Percentiles rank a stretch among this genome's conserved stretches.
These are phyloP conservation scores for Heliconius ismenius DNA, from an alignment of 2,888 invertebrate species.

Conservation along the genomic window DNA sequence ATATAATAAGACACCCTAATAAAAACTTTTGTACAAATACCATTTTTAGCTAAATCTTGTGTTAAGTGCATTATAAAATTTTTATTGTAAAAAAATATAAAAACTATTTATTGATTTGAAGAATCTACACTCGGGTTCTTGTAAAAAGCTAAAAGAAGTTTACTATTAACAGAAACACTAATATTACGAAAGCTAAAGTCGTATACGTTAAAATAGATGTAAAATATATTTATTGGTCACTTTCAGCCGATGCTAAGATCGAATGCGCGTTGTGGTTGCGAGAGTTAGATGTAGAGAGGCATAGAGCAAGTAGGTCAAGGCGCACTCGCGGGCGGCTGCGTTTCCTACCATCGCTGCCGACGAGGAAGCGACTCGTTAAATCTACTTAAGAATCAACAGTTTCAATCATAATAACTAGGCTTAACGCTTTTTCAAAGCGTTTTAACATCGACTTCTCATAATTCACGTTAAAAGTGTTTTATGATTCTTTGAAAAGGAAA, in stretches of 20 bases:
- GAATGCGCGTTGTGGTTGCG: slow-evolving; percentile 58
- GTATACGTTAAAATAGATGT: neutral
- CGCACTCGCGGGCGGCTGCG: slow-evolving; percentile 62
- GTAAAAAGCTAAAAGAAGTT: neutral
- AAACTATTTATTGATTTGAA: neutral
- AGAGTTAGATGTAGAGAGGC: slow-evolving; percentile 55
- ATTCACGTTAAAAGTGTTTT: neutral
- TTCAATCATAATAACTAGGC: slow-evolving; percentile 21
- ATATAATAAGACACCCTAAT: too few relatives aligned
- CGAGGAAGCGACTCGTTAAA: slow-evolving; percentile 72
- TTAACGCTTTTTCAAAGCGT: slow-evolving; percentile 13
- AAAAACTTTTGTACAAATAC: too few relatives aligned
- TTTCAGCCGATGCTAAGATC: slow-evolving; percentile 31
- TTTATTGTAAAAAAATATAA: neutral
- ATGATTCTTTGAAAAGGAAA: neutral
- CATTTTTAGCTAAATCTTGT: neutral
- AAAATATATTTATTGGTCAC: neutral
- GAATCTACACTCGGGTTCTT: neutral
- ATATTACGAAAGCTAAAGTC: neutral
- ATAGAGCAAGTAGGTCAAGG: slow-evolving; percentile 73
- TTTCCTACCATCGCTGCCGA: slow-evolving; percentile 63
- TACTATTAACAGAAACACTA: too few relatives aligned
- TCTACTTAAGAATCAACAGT: slow-evolving; percentile 42
- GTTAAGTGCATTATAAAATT: neutral
- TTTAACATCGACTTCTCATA: neutral